Evolutionary conservation across 2,113 vertebrate genomes (phyloP).

Genomic region (Coreoperca whiteheadi): DNA sequence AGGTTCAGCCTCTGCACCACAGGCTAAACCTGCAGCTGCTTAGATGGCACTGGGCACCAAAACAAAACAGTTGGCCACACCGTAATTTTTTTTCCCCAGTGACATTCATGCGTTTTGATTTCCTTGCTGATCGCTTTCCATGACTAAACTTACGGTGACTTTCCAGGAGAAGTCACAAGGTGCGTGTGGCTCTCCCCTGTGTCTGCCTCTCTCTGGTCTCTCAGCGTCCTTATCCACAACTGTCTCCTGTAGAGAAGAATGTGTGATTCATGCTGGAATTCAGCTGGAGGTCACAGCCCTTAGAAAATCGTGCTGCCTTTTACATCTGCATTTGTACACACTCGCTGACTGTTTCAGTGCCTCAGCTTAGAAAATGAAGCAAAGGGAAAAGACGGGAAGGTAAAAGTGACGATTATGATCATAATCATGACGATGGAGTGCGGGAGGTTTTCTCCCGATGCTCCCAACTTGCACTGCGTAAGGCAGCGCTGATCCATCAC

Average conservation of each 20-base stretch:
- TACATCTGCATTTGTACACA: background rate
- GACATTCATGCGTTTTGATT: conserved; percentile 28
- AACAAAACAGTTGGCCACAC: background rate
- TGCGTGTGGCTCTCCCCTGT: conserved; percentile 34
- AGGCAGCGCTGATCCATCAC: conserved; percentile 54
- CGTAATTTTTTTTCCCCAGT: background rate
- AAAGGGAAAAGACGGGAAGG: too few relatives aligned
- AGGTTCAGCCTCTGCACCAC: background rate
- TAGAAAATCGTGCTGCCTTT: background rate
- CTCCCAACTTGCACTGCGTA: conserved; percentile 1
- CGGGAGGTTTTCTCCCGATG: conserved; percentile 33
- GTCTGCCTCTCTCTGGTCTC: conserved; percentile 40
- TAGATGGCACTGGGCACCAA: background rate
- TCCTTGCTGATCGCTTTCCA: background rate
- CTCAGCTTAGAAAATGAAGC: too few relatives aligned
- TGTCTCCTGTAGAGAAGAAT: conserved; percentile 53
- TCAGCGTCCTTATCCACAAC: conserved; percentile 20
- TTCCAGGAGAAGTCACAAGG: background rate
- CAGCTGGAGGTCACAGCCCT: conserved; percentile 21
- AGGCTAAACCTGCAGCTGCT: background rate
- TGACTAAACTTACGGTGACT: conserved; percentile 11
- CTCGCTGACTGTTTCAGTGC: background rate
- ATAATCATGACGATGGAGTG: conserved; percentile 13
- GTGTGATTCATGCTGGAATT: conserved; percentile 52
- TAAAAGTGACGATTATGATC: conserved; percentile 7